Conservation (phyloP, 1,140 invertebrate genomes). For the Diachasmimorpha longicaudata region DNA sequence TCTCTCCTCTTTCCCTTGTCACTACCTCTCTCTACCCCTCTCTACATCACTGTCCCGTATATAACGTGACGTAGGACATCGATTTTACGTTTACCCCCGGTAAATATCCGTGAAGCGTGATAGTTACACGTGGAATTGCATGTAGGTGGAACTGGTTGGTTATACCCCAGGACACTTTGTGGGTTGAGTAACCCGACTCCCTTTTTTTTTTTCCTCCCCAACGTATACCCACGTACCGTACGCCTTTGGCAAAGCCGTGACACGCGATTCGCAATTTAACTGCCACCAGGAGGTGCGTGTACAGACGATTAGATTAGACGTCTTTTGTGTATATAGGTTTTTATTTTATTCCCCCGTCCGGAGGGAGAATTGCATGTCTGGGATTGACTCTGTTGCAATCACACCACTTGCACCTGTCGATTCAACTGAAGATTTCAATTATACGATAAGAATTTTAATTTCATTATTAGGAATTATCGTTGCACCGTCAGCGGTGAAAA, state of each 20-base stretch:
- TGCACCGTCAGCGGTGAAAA: too few relatives aligned
- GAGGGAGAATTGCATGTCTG: neutral
- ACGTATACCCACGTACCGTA: neutral
- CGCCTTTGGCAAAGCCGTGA: neutral
- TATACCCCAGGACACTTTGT: conserved; percentile 8
- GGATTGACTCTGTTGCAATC: neutral
- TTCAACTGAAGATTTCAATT: neutral
- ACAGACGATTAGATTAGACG: neutral
- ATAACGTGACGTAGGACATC: conserved; percentile 40
- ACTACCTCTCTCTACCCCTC: too few relatives aligned
- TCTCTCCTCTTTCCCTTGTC: too few relatives aligned
- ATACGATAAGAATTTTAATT: neutral
- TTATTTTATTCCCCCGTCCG: neutral
- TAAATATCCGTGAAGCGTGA: conserved; percentile 59
- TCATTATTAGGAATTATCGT: neutral
- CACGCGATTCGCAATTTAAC: conserved; percentile 20
- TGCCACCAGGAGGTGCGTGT: neutral
- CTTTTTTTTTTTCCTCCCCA: too few relatives aligned
- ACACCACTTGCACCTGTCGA: neutral
- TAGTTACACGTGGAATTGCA: conserved; percentile 57
- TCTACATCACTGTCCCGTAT: neutral
- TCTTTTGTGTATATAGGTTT: neutral
- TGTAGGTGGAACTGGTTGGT: conserved; percentile 23
- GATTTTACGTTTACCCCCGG: conserved; percentile 57
- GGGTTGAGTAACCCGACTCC: neutral